These are phyloP conservation scores for Eudemis profundana DNA, from an alignment of 2,888 invertebrate species.

Conservation along the genomic window DNA sequence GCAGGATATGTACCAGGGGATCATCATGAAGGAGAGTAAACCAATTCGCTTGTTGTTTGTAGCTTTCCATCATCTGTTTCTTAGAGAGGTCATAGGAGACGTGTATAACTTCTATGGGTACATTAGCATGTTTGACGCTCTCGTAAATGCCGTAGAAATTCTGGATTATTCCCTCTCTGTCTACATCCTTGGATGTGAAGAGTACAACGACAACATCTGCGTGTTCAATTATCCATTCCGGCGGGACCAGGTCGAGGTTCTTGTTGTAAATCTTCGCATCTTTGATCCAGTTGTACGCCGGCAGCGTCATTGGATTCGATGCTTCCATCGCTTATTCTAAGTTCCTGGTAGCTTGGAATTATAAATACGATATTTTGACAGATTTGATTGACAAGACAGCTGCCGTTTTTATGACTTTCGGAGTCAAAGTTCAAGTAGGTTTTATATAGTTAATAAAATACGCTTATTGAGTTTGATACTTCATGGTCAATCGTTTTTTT, in stretches of 20 bases:
- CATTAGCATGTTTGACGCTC: conserved; percentile 62
- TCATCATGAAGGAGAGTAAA: conserved; percentile 68
- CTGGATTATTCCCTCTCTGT: conserved; percentile 63
- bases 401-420: conserved; percentile 1
- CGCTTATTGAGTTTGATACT: conserved; percentile 4
- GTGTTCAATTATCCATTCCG: conserved; percentile 64
- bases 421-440: conserved; percentile 30
- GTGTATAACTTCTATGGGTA: conserved; percentile 75
- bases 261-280: conserved; percentile 65
- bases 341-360: conserved; percentile 14
- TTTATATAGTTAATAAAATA: background rate
- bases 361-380: conserved; percentile 25
- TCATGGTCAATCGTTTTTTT: conserved; percentile 1
- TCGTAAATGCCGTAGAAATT: conserved; percentile 75
- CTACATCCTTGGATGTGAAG: conserved; percentile 64
- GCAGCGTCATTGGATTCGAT: conserved; percentile 46
- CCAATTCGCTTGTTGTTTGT: conserved; percentile 74
- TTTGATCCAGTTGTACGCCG: conserved; percentile 64
- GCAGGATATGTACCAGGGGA: conserved; percentile 60
- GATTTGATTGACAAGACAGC: conserved; percentile 27
- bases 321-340: conserved; percentile 32
- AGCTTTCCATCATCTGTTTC: conserved; percentile 58
- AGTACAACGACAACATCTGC: conserved; percentile 66
- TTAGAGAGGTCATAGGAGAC: conserved; percentile 68
- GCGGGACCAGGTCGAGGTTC: conserved; percentile 54